phyloP scores from a whole-genome alignment of 2,797 vertebrate species.

The Myotis planiceps region DNA sequence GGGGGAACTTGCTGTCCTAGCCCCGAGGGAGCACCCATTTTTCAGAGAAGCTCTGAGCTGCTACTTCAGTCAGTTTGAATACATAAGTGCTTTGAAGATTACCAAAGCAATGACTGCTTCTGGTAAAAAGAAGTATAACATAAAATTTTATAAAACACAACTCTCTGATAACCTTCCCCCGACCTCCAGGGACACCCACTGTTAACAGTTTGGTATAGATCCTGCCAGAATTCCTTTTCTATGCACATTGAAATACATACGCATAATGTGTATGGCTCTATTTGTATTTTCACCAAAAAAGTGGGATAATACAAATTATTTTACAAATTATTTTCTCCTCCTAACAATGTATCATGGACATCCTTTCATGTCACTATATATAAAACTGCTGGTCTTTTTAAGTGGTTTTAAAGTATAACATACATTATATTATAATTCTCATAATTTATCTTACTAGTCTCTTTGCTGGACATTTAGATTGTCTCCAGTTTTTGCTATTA shows the following conservation, averaged over 20 bases:
- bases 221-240: not conserved
- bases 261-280: not conserved
- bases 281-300: slow-evolving; percentile 24
- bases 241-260: not conserved
- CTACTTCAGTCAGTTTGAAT: not conserved
- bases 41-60: not conserved
- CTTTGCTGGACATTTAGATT: not conserved
- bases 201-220: not conserved
- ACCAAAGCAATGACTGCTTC: slow-evolving; percentile 12
- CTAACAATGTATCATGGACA: not conserved
- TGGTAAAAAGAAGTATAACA: slow-evolving; percentile 25
- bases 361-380: not conserved
- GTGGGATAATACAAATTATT: not conserved
- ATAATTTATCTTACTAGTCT: not conserved
- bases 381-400: slow-evolving; percentile 31
- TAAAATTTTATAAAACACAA: slow-evolving; percentile 7
- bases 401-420: not conserved
- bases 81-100: slow-evolving; percentile 49
- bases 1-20: not conserved
- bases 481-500: not conserved
- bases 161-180: not conserved
- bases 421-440: not conserved
- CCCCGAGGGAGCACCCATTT: not conserved
- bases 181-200: not conserved
- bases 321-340: not conserved